Percentiles rank a stretch among this genome's conserved stretches.
Evolutionary conservation across 2,888 invertebrate species (phyloP).

Genomic region (Orthosia incerta): DNA sequence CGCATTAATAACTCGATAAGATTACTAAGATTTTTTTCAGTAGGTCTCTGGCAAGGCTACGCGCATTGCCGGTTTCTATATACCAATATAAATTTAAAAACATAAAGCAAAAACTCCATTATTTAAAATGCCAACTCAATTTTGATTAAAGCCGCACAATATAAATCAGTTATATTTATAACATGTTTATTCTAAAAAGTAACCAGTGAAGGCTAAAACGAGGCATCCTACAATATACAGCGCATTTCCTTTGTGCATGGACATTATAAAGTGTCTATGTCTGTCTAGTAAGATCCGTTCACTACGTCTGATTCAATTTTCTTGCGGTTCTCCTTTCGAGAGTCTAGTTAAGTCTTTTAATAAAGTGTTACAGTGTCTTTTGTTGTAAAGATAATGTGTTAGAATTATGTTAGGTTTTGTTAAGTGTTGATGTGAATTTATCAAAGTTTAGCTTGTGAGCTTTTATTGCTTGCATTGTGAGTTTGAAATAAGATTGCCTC

Average conservation of each 20-base stretch:
- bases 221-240: conserved; percentile 24
- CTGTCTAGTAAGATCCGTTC: conserved; percentile 28
- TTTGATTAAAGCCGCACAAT: conserved; percentile 18
- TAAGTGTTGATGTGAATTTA: not conserved
- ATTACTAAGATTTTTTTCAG: no score
- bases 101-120: no score
- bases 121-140: conserved; percentile 2
- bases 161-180: not conserved
- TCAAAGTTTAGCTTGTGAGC: not conserved
- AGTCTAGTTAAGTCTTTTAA: conserved; percentile 26
- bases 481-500: no score
- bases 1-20: no score
- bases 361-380: conserved; percentile 36
- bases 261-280: conserved; percentile 55
- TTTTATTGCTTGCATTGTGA: not conserved
- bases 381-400: conserved; percentile 2
- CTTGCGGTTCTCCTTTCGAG: conserved; percentile 32
- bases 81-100: no score
- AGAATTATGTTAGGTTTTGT: conserved; percentile 6
- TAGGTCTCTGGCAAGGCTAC: no score
- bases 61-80: no score
- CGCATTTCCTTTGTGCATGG: conserved; percentile 52
- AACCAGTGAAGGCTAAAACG: conserved; percentile 29
- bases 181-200: conserved; percentile 26
- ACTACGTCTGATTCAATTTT: conserved; percentile 57